These are phyloP conservation scores for Dryocosmus kuriphilus DNA, from an alignment of 2,888 invertebrate species.

Conservation along the genomic window DNA sequence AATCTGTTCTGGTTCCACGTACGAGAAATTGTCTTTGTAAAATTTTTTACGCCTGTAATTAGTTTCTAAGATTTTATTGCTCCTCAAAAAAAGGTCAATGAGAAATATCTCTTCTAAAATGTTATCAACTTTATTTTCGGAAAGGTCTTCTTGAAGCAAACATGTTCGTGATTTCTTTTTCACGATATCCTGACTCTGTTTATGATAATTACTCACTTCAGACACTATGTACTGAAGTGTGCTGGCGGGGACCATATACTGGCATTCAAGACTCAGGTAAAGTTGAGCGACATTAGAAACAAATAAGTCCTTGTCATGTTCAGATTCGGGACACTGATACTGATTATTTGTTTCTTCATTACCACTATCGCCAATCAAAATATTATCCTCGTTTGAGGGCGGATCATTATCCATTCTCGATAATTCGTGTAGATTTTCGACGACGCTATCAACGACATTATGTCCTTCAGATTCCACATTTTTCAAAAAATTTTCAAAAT, in stretches of 20 bases:
- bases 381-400: not conserved
- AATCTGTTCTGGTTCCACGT: slow-evolving; percentile 45
- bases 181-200: slow-evolving; percentile 26
- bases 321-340: not conserved
- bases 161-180: slow-evolving; percentile 10
- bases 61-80: not conserved
- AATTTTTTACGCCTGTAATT: slow-evolving; percentile 27
- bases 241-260: slow-evolving; percentile 12
- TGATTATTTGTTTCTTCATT: not conserved
- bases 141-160: slow-evolving; percentile 19
- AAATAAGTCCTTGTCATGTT: not conserved
- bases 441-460: not conserved
- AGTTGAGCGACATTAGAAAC: slow-evolving; percentile 28
- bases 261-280: not conserved
- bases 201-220: slow-evolving; percentile 21
- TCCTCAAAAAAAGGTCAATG: not conserved
- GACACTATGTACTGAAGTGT: slow-evolving; percentile 10
- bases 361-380: not conserved
- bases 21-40: slow-evolving; percentile 48
- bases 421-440: not conserved
- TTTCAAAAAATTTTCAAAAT: no score
- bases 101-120: slow-evolving; percentile 8
- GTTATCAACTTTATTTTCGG: not conserved
- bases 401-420: not conserved
- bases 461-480: not conserved